Evolutionary conservation across 2,888 invertebrate species (phyloP).

Genomic region (Pecten maximus): DNA sequence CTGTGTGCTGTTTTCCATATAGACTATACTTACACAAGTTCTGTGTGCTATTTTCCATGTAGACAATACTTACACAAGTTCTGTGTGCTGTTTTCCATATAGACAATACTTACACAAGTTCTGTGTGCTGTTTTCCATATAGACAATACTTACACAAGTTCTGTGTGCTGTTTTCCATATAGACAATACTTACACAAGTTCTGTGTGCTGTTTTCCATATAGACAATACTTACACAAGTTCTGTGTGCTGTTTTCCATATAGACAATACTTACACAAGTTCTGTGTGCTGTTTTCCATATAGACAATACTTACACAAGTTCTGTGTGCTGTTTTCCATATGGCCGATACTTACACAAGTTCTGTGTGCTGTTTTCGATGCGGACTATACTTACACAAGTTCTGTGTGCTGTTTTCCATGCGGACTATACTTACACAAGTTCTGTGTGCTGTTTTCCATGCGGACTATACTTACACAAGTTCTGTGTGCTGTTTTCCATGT

Average conservation of each 20-base stretch:
- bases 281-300: too few relatives aligned
- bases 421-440: neutral
- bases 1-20: neutral
- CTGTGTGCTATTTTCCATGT: too few relatives aligned
- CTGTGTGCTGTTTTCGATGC: neutral
- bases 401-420: neutral
- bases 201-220: neutral
- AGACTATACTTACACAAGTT: too few relatives aligned
- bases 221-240: too few relatives aligned
- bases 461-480: neutral
- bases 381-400: neutral
- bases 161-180: neutral
- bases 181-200: neutral
- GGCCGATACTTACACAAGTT: neutral
- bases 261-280: too few relatives aligned
- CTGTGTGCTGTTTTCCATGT: neutral
- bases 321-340: too few relatives aligned
- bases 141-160: neutral
- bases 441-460: neutral
- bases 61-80: too few relatives aligned
- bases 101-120: too few relatives aligned
- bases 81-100: too few relatives aligned
- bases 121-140: too few relatives aligned
- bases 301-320: too few relatives aligned
- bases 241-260: too few relatives aligned